Base-by-base conservation (phyloP, 2,888 invertebrate species). In the Hofmannophila pseudospretella region DNA sequence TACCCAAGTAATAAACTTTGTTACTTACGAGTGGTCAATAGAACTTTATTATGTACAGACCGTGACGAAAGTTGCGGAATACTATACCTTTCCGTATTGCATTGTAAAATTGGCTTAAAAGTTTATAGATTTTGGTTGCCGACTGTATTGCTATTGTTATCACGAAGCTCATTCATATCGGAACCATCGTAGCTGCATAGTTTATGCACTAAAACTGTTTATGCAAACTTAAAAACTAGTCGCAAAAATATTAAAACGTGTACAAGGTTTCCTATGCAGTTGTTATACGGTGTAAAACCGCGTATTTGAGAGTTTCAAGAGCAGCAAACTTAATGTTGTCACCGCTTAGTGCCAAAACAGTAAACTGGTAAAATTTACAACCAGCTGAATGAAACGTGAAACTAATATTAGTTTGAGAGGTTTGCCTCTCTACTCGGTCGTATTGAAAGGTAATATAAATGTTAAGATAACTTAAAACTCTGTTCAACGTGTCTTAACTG, bases 301-400 rank as follows among this genome's bases (percentile, higher is more conserved):
- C 61, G 54, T 7, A 12, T 11, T 12, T 12, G 9, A 11, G 22
- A 5, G 19, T n/a, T 11, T 11, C 11, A 10, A 11, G 41, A 50
- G 44, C 57, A 44, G 65, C 58, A 68, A 70, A 67, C 58, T 55
- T 60, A 62, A 68, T 58, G 62, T 70, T 68, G 75, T 66, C 57
- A 53, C 46, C 43, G 58, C 45, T 51, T 58, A 44, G 63, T 67
- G 69, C 70, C 72, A 73, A 64, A 71, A 68, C 68, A 54, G 57
- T 75, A 68, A 75, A 78, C 63, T 61, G 50, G 47, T 56, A 58
- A 60, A 71, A 69, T 75, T 74, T 75, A 76, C 56, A 60, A 56
- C 58, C 54, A 54, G 44, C 52, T 55, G 55, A 69, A 67, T 67
- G 63, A 63, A 68, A 68, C 58, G 61, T 49, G 62, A 61, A 71